Evolutionary conservation across 2,797 vertebrate genomes (phyloP).

Genomic region (Psittacula echo): DNA sequence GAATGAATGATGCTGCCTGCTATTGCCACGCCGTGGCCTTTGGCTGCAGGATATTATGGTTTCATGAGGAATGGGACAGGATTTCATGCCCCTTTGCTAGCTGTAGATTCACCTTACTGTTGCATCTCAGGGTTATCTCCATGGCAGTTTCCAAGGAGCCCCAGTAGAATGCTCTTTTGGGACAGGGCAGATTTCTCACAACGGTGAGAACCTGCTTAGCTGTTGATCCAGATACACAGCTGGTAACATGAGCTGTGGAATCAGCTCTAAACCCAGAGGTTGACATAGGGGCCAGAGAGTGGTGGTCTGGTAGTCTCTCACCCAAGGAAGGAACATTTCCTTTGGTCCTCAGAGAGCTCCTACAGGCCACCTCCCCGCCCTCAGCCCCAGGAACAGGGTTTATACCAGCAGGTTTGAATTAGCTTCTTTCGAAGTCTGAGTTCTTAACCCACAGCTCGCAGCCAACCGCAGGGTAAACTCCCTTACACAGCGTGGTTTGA

Average conservation of each 20-base stretch:
- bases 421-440: not conserved
- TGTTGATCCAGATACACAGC: accelerated
- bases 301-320: not conserved
- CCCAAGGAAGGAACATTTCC: not conserved
- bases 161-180: not conserved
- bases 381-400: not conserved
- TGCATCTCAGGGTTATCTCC: not conserved
- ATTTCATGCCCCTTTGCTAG: not conserved
- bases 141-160: not conserved
- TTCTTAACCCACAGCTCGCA: not conserved
- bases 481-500: not conserved
- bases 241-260: not conserved
- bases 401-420: not conserved
- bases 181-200: not conserved
- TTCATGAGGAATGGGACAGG: not conserved
- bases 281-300: not conserved
- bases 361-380: not conserved
- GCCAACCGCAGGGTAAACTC: slow-evolving; percentile 9
- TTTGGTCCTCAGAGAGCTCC: not conserved
- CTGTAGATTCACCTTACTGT: not conserved
- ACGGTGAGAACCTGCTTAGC: not conserved
- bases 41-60: not conserved
- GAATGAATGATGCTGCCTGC: not conserved
- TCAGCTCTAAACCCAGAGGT: not conserved
- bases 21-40: accelerated